Conservation (phyloP, 1,140 invertebrate species). For the Rhizoglyphus robini region DNA sequence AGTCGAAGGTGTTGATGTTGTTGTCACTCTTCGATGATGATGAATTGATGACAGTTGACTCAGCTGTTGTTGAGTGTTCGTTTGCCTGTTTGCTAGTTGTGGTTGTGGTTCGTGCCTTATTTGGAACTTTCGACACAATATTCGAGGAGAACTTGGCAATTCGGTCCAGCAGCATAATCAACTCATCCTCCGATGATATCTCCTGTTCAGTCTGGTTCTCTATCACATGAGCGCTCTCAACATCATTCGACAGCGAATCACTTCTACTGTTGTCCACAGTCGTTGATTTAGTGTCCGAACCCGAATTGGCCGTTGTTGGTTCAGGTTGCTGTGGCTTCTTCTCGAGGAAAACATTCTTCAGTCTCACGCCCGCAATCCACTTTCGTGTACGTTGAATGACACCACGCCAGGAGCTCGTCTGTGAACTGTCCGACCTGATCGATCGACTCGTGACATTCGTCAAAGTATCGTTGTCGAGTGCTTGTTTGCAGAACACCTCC, state of each 20-base stretch:
- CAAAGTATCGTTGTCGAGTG: neutral
- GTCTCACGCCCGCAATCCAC: neutral
- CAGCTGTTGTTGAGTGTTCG: neutral
- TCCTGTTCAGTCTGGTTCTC: neutral
- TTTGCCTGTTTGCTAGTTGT: neutral
- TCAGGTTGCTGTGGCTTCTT: neutral
- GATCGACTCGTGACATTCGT: neutral
- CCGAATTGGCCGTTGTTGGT: neutral
- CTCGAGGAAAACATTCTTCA: constrained; percentile 3
- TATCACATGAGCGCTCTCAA: neutral
- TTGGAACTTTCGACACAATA: neutral
- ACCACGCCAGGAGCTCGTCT: neutral
- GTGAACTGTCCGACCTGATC: too few species aligned
- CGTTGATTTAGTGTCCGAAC: neutral
- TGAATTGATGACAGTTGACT: neutral
- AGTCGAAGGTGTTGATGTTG: neutral
- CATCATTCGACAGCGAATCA: neutral
- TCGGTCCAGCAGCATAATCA: constrained; percentile 3
- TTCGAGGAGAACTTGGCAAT: constrained; percentile 10
- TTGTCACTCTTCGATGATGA: neutral
- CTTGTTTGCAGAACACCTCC: neutral
- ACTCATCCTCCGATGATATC: constrained; percentile 4
- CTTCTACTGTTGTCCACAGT: neutral
- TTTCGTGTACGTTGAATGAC: constrained; percentile 1
- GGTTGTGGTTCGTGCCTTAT: neutral